Evolutionary conservation across 2,113 vertebrate species (phyloP), one percentile per base, ranked within the genome.

Genomic region (Puntigrus tetrazona): DNA sequence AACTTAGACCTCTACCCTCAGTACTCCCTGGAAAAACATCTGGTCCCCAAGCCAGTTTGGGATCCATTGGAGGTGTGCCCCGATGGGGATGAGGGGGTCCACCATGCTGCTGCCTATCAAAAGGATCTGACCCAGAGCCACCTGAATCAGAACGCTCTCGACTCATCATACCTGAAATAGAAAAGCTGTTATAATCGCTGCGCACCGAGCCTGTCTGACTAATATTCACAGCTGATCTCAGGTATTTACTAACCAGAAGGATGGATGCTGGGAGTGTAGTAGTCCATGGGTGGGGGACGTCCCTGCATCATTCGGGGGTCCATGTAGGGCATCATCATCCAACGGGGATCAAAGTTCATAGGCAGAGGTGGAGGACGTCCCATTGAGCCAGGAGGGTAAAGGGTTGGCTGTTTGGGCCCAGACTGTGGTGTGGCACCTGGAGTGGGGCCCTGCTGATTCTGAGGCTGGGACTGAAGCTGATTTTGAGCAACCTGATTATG

Each of bases 321-420:
- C 94, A 97, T 97, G 76, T 96, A 97, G 55, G 96, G 93, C 88
- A 98, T 97, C 96, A 98, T 97, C 94, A 98, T 95, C 97, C 97
- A 98, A n/a, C 97, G 96, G 25, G 96, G 97, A 86, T 98, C 97
- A 81, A 96, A 97, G 91, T 95, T 97, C 92, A 98, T 95, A 0
- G 95, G 94, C 90, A 97, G 92, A 38, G 95, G 96, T 0, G 95
- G 96, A 0, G 96, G 95, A 38, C 97, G 93, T 25, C 96, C 96
- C 89, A 98, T 94, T 74, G 93, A 95, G 85, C 95, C 86, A 0
- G 96, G 94, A 3, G 93, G 95, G 88, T 96, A 98, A 22, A 96
- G 87, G 22, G 94, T 92, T 5, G 94, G 93, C 14, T 93, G 83
- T 22, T 91, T 92, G 6, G 94, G 93, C 8, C 93, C 93, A 0